These are phyloP conservation scores for Calypte anna DNA, from an alignment of 2,113 vertebrate genomes.

Conservation along the genomic window DNA sequence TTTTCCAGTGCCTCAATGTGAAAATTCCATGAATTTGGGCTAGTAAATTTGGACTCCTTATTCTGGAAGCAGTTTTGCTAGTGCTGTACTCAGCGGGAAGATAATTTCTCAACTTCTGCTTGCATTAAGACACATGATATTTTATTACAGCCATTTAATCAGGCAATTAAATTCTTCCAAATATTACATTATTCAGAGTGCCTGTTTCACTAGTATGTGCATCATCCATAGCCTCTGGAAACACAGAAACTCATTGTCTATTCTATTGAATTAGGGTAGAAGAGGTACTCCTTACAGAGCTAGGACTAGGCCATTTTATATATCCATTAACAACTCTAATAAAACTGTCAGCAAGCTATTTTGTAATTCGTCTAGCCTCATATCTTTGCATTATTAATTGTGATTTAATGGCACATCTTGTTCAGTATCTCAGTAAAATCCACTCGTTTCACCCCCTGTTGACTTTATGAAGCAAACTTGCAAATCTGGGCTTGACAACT, in stretches of 20 bases:
- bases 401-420: slow-evolving; percentile 15
- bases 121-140: slow-evolving; percentile 9
- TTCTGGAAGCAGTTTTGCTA: background rate
- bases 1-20: background rate
- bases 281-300: background rate
- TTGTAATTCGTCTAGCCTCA: background rate
- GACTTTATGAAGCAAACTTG: slow-evolving; percentile 2
- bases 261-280: background rate
- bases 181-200: slow-evolving; percentile 33
- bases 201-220: background rate
- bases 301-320: background rate
- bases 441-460: background rate
- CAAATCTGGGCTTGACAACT: background rate
- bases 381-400: slow-evolving; percentile 28
- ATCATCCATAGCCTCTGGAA: slow-evolving; percentile 3
- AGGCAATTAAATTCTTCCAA: slow-evolving; percentile 46
- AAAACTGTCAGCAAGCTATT: slow-evolving; percentile 12
- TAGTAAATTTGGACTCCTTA: background rate
- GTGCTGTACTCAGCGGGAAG: background rate
- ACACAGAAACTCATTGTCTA: slow-evolving; percentile 15
- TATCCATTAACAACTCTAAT: slow-evolving; percentile 28
- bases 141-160: slow-evolving; percentile 48
- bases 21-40: background rate
- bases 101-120: slow-evolving; percentile 23
- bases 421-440: background rate